Percentiles rank a stretch among this genome's conserved stretches.
Evolutionary conservation across 2,888 invertebrate species (phyloP).

Genomic region (Oscheius onirici): DNA sequence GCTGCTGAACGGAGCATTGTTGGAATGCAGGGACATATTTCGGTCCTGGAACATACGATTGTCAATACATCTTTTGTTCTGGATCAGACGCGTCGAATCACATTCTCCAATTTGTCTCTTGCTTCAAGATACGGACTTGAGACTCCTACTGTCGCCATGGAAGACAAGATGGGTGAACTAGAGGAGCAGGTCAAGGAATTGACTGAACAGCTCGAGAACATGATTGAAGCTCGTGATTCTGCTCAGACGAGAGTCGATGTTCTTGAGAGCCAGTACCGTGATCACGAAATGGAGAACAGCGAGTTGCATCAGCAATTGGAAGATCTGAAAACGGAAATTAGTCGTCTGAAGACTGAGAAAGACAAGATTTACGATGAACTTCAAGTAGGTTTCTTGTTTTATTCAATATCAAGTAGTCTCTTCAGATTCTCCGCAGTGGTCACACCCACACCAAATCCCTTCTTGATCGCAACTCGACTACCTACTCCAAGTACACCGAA

Average conservation of each 20-base stretch:
- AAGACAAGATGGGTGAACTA: background rate
- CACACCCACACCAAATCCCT: too few relatives aligned
- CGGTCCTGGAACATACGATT: constrained; percentile 13
- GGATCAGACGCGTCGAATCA: constrained; percentile 18
- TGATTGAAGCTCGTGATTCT: background rate
- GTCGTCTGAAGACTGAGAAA: too few relatives aligned
- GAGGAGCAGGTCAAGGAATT: background rate
- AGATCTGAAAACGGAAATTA: too few relatives aligned
- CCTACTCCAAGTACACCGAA: too few relatives aligned
- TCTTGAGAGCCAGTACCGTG: background rate
- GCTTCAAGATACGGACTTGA: background rate
- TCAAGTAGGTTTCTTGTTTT: too few relatives aligned
- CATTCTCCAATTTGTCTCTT: constrained; percentile 3
- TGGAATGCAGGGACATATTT: constrained; percentile 14
- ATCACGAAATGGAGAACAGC: too few relatives aligned
- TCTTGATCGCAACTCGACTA: too few relatives aligned
- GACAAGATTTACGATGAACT: too few relatives aligned
- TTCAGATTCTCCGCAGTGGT: too few relatives aligned
- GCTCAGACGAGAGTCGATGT: background rate
- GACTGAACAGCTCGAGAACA: background rate
- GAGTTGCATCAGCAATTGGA: too few relatives aligned
- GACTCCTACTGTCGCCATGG: background rate
- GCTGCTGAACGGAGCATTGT: constrained; percentile 10
- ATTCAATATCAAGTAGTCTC: too few relatives aligned
- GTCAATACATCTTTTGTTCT: constrained; percentile 22